phyloP scores from a whole-genome alignment of 2,888 invertebrate genomes.

The Temnothorax ravouxi region DNA sequence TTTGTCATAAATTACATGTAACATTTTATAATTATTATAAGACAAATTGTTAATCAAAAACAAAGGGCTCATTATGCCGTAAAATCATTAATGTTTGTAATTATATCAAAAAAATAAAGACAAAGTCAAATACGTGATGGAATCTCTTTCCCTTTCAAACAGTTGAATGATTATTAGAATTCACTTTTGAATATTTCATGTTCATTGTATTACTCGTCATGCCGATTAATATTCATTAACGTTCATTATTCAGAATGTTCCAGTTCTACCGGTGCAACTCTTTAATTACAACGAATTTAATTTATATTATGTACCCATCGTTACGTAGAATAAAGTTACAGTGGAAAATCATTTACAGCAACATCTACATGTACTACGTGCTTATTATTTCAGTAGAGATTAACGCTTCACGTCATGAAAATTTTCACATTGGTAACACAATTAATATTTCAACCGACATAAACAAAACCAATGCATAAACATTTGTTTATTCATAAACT shows the following conservation, averaged over 20 bases:
- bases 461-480: not conserved
- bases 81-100: not conserved
- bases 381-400: constrained; percentile 9
- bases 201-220: constrained; percentile 31
- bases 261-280: not conserved
- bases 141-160: not conserved
- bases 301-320: constrained; percentile 7
- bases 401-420: not conserved
- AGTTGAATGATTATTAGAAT: not conserved
- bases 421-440: not conserved
- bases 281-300: constrained; percentile 35
- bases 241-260: constrained; percentile 28
- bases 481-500: constrained; percentile 19
- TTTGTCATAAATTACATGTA: not conserved
- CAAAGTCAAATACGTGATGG: not conserved
- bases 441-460: constrained; percentile 33
- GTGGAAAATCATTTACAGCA: constrained; percentile 15
- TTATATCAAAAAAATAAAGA: not conserved
- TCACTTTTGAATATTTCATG: constrained; percentile 33
- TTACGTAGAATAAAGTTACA: constrained; percentile 14
- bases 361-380: not conserved
- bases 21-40: not conserved
- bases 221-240: constrained; percentile 44
- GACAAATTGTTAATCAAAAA: not conserved
- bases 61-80: not conserved